Conservation (phyloP, 2,797 vertebrate species). For the Rhadinocentrus ornatus region DNA sequence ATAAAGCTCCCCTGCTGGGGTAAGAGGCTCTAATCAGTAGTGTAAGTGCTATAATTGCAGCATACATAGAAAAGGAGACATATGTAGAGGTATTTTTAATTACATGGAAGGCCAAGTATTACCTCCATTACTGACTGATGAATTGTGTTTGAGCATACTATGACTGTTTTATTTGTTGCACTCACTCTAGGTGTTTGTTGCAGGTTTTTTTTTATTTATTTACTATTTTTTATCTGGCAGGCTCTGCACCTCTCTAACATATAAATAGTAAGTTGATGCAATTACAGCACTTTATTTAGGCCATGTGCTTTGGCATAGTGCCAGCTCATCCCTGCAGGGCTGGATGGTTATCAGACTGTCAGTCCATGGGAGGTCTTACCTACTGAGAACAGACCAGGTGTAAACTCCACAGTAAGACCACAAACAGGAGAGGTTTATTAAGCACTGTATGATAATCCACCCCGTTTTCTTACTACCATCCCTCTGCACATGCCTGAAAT, state of each 20-base stretch:
- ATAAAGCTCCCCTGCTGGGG: constrained; percentile 48
- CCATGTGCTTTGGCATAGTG: constrained; percentile 55
- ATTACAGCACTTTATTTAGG: constrained; percentile 34
- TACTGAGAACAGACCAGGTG: constrained; percentile 74
- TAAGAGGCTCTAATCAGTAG: constrained; percentile 62
- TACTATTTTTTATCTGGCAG: constrained; percentile 10
- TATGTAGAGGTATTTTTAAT: constrained; percentile 57
- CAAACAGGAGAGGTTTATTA: constrained; percentile 61
- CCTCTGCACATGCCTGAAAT: constrained; percentile 24
- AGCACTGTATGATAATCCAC: constrained; percentile 47
- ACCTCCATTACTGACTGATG: constrained; percentile 29
- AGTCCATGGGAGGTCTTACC: constrained; percentile 60
- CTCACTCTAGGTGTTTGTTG: neutral
- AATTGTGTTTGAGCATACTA: constrained; percentile 37
- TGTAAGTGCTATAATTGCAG: constrained; percentile 61
- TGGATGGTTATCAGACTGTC: constrained; percentile 64
- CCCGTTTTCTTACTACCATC: neutral
- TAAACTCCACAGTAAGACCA: constrained; percentile 66
- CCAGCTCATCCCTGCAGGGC: constrained; percentile 37
- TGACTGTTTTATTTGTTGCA: constrained; percentile 27
- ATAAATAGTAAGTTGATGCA: constrained; percentile 8
- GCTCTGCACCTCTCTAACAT: neutral
- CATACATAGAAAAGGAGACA: constrained; percentile 48
- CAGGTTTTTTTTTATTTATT: constrained; percentile 16
- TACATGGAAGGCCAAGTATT: constrained; percentile 42